phyloP scores from a whole-genome alignment of 2,797 vertebrate genomes.

The Danio albolineatus region DNA sequence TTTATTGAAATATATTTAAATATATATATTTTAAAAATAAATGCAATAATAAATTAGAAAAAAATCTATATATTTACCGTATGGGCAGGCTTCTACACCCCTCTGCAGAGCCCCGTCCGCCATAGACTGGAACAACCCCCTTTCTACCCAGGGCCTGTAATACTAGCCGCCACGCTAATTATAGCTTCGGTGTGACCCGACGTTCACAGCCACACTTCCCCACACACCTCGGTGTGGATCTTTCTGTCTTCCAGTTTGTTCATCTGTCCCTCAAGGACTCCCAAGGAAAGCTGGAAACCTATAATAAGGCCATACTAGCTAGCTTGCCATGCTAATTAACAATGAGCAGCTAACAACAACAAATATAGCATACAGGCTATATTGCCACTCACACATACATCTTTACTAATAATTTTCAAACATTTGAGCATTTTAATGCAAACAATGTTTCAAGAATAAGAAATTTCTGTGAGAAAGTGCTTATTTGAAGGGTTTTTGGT shows the following conservation, averaged over 20 bases:
- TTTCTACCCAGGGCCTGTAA: constrained; percentile 69
- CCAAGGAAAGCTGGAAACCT: constrained; percentile 1
- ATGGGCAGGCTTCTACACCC: constrained; percentile 26
- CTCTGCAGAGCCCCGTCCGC: constrained; percentile 9
- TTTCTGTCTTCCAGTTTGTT: constrained; percentile 52
- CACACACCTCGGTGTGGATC: constrained; percentile 59
- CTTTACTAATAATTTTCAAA: background rate
- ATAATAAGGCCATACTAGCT: background rate
- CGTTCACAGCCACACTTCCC: constrained; percentile 70
- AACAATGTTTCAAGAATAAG: background rate
- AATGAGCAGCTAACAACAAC: background rate
- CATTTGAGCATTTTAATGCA: background rate
- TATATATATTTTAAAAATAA: too few relatives aligned
- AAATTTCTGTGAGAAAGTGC: background rate
- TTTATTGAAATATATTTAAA: too few relatives aligned
- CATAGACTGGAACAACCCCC: constrained; percentile 53
- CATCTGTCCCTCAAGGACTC: constrained; percentile 26
- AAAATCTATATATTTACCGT: too few relatives aligned
- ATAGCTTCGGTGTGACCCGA: constrained; percentile 74
- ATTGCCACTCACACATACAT: background rate
- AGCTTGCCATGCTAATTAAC: background rate
- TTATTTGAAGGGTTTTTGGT: background rate
- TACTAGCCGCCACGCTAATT: constrained; percentile 73
- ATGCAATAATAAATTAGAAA: too few relatives aligned
- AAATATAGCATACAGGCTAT: background rate